Conservation (phyloP, 2,113 vertebrate species). For the Benitochromis conjunctus region DNA sequence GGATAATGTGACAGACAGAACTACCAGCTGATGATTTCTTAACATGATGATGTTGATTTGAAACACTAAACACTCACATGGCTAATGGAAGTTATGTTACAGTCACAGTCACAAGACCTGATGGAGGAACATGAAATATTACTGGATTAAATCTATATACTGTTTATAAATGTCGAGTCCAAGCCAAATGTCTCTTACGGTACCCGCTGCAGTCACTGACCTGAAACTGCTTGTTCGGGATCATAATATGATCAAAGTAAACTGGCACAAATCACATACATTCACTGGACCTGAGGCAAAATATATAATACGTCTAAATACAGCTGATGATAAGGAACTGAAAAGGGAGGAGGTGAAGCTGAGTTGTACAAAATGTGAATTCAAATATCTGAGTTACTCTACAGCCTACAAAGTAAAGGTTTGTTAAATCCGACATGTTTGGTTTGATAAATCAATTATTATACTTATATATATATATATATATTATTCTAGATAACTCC, state of each 20-base stretch:
- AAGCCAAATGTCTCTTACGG: conserved; percentile 11
- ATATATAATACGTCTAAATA: fast-evolving
- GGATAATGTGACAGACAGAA: neutral
- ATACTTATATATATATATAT: too few relatives aligned
- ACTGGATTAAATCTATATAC: fast-evolving
- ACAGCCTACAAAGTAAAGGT: conserved; percentile 72
- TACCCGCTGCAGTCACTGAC: fast-evolving
- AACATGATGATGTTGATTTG: neutral
- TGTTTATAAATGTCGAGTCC: fast-evolving
- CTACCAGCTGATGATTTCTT: neutral
- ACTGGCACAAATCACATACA: fast-evolving
- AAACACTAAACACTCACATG: neutral
- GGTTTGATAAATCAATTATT: too few relatives aligned
- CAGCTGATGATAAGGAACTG: fast-evolving
- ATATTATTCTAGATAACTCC: too few relatives aligned
- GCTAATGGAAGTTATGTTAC: neutral
- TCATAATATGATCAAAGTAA: conserved; percentile 57
- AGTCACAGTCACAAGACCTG: fast-evolving
- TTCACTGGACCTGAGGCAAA: fast-evolving
- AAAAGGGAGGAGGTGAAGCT: fast-evolving
- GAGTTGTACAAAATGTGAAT: fast-evolving
- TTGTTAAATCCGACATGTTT: conserved; percentile 17
- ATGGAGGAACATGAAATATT: fast-evolving
- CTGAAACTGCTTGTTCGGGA: fast-evolving
- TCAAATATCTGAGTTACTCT: conserved; percentile 63